Base-by-base conservation (phyloP, 2,797 vertebrate species). In the Dendrocincla fuliginosa region DNA sequence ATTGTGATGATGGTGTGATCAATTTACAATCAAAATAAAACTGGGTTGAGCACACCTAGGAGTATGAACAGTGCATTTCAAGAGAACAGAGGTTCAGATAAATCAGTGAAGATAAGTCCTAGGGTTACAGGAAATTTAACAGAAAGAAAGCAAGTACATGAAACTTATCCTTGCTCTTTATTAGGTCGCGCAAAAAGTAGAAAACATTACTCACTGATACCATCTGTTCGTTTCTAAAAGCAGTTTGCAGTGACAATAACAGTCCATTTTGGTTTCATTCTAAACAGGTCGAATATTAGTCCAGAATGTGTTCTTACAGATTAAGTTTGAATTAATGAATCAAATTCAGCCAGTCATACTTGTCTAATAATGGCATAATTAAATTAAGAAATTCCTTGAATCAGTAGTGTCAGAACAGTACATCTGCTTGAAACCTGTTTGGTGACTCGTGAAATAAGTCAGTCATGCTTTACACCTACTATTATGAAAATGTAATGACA, bases 311-410 rank as follows among this genome's bases (percentile, higher is more conserved):
- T 86, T 85, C 28, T 85, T 30, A 65, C 13, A 88, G 42, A 88
- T 77, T 90, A 80, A 69, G 5, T 33, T 64, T 82, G 87, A 94
- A 82, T 79, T 82, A 91, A 80, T 41, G 12, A 33, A 80, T 70
- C 11, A 84, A 46, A 42, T 68, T 80, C 20, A 78, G n/a, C 56
- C 27, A 85, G 57, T 84, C 20, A 30, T 84, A 63, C 80, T 83
- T 77, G 33, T 56, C 84, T 69, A 55, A 67, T 67, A 89, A 70
- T 53, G 24, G 8, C 33, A 20, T 90, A 92, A 93, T 83, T 87
- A 92, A 91, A 95, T 77, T 47, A 50, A 84, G 46, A 91, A 81
- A 81, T 87, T 90, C 56, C 25, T 82, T 28, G 12, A 89, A 70
- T 63, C 32, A 59, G 35, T 61, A 61, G 22, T 56, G 23, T 63